These are phyloP conservation scores for Anastrepha obliqua DNA, from an alignment of 1,140 invertebrate species.

Conservation along the genomic window DNA sequence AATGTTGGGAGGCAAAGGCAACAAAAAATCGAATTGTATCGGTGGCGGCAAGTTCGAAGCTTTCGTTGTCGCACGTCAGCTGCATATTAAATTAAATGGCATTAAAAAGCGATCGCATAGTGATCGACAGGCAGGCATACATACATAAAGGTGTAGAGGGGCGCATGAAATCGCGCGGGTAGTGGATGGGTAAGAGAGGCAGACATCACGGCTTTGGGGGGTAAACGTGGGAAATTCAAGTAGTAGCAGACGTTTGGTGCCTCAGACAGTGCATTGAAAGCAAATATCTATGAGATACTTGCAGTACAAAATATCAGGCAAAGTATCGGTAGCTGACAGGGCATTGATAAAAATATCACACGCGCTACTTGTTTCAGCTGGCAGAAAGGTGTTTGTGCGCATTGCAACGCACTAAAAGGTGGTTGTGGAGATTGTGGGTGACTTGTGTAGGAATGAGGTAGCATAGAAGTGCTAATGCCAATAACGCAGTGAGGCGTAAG, in stretches of 20 bases:
- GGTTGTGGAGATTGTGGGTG: background rate
- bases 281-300: slow-evolving; percentile 3
- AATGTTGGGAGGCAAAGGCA: background rate
- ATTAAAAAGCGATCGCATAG: slow-evolving; percentile 60
- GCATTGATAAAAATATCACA: slow-evolving; percentile 47
- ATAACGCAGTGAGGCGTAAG: too few relatives aligned
- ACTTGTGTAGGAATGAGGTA: too few relatives aligned
- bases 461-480: too few relatives aligned
- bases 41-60: slow-evolving; percentile 33
- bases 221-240: too few relatives aligned
- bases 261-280: background rate
- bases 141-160: background rate
- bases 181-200: too few relatives aligned
- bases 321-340: background rate
- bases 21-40: slow-evolving; percentile 35
- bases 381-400: too few relatives aligned
- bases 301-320: background rate
- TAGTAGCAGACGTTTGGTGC: background rate
- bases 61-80: slow-evolving; percentile 66
- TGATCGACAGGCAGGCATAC: background rate
- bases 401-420: background rate
- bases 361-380: slow-evolving; percentile 4
- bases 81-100: slow-evolving; percentile 73
- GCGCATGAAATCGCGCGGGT: background rate
- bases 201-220: background rate